These are phyloP conservation scores for Agelaius phoeniceus DNA, from an alignment of 2,113 vertebrate species.

Conservation along the genomic window DNA sequence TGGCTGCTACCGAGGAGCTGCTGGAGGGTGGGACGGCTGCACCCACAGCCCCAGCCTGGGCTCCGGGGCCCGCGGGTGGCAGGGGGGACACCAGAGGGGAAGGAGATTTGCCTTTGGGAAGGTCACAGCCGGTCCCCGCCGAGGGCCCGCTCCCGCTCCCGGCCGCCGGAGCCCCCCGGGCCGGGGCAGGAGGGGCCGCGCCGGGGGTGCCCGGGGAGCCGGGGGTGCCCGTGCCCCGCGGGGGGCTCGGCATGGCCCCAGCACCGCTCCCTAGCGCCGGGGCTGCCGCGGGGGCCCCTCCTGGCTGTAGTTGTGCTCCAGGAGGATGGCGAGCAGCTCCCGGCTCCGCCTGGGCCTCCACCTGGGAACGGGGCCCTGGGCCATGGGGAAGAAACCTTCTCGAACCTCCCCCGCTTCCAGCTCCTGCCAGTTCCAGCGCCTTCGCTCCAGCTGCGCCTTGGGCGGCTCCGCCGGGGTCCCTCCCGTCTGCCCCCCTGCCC, in stretches of 20 bases:
- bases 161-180: no score
- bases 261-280: neutral
- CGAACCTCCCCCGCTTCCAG: conserved; percentile 80
- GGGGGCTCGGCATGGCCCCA: neutral
- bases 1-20: neutral
- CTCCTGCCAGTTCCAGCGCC: conserved; percentile 74
- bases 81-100: neutral
- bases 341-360: conserved; percentile 37
- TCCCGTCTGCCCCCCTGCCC: neutral
- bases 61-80: neutral
- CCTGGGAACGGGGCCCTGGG: conserved; percentile 21
- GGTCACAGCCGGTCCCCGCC: neutral
- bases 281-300: neutral
- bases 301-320: conserved; percentile 82
- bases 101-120: neutral
- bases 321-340: conserved; percentile 53
- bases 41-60: neutral
- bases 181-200: neutral
- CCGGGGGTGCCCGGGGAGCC: neutral
- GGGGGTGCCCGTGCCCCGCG: neutral
- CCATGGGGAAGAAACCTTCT: conserved; percentile 67
- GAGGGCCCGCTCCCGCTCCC: neutral
- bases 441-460: conserved; percentile 3
- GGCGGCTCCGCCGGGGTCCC: neutral
- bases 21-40: neutral